Evolutionary conservation across 1,140 invertebrate species (phyloP), one percentile per base, ranked within the genome.

Genomic region (Hestina assimilis): DNA sequence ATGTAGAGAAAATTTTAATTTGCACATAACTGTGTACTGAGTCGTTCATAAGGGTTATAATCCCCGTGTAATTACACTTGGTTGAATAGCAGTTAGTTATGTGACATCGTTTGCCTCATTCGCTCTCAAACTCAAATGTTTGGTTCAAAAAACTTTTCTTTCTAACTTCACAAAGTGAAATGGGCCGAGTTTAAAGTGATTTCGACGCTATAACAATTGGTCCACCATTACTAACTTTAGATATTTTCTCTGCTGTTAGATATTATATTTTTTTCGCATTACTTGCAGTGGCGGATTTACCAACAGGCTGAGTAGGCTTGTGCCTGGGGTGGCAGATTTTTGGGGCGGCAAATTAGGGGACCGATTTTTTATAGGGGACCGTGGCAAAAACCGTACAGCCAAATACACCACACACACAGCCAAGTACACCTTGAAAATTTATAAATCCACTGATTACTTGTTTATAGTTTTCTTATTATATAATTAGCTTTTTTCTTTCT

Each of bases 1-100:
- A 17, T 38, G 9, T 31, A 31, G 12, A 11, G 28, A 31, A 38
- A 17, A 38, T 38, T 38, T 19, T 9, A 19, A 17, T 38, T 17
- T 17, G n/a, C 15, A 38, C 33, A 38, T 38, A 38, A 38, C 33
- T 38, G 15, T 33, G 31, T 38, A 38, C 19, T 38, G 33, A 38
- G 19, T 17, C 33, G 33, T 38, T n/a, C n/a, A n/a, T n/a, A n/a
- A n/a, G n/a, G n/a, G n/a, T 19, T 38, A 17, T 38, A 38, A 38
- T 19, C 33, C 33, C 17, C 14, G 33, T 38, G 11, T 38, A 38
- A 38, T 38, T 19, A 38, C 15, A 38, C 15, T 15, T 14, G 9
- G 19, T 17, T 17, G 33, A 19, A 38, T 38, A 38, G 15, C 33
- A 19, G n/a, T 33, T 33, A 33, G 14, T 14, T 33, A 4, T 6